Base-by-base conservation (phyloP, 1,140 invertebrate genomes). In the Drosophila baimaii region DNA sequence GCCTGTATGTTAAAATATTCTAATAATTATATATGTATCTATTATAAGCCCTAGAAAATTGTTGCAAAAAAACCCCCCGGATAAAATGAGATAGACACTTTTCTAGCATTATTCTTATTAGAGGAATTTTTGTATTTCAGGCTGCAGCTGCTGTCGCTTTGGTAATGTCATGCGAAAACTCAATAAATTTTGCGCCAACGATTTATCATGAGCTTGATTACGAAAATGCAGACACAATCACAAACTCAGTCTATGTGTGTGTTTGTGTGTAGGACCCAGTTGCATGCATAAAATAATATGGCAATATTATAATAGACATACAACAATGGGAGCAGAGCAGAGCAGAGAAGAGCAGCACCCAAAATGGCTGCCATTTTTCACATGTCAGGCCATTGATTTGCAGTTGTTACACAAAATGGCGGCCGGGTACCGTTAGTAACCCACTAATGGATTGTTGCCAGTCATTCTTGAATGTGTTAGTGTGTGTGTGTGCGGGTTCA, bases 201-300 rank as follows among this genome's bases (percentile, higher is more conserved):
- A 88, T 88, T 88, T 84, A 88, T 88, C 80, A 88, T 88, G 84
- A 81, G 84, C 69, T 88, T 88, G 84, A 88, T 88, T 88, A 88
- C 84, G 80, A 89, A 80, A 88, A 83, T 89, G 80, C 84, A 88
- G 80, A 88, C 83, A 77, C 76, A 88, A 71, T 81, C 81, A 75
- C 41, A 66, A 76, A 57, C 19, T 10, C 17, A 66, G 4, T 33
- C 6, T 69, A 33, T 37, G 27, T 7, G 44, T 41, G 49, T 43
- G 73, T 59, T 46, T 62, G 57, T 63, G 41, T 39, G 49, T 47
- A 5, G 39, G 54, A 52, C 61, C 65, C 68, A 78, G 62, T 81
- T 83, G 84, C 80, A 89, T 88, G 83, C 84, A 88, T 88, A 88
- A 86, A 86, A 88, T 88, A 88, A 88, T 83, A 89, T 77, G 62